Evolutionary conservation across 2,797 vertebrate species (phyloP).

Genomic region (Etheostoma perlongum): DNA sequence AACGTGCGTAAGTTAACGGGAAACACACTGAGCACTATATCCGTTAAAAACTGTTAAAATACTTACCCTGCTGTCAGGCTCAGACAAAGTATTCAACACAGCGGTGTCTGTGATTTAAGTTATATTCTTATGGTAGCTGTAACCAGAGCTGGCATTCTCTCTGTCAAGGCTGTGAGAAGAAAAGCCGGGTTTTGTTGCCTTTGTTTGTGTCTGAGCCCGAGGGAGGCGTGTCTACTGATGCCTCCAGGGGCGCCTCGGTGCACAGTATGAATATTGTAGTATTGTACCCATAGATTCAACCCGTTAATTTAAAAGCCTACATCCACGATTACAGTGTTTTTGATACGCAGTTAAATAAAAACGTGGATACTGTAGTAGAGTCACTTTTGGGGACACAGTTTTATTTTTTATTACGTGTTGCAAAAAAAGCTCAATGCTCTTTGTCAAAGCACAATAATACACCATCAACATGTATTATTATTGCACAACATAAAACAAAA

Average conservation of each 20-base stretch:
- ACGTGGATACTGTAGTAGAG: not conserved
- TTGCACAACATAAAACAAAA: not conserved
- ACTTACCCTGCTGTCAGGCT: constrained; percentile 51
- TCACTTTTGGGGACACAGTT: not conserved
- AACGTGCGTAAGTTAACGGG: not conserved
- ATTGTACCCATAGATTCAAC: not conserved
- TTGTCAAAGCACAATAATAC: not conserved
- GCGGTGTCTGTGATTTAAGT: not conserved
- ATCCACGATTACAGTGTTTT: not conserved
- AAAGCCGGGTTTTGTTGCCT: constrained; percentile 15
- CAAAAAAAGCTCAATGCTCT: not conserved
- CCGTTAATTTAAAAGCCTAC: too few species aligned
- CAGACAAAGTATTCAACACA: not conserved
- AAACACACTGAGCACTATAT: not conserved
- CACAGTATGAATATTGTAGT: not conserved
- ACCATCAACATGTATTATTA: not conserved
- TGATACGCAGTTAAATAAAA: not conserved
- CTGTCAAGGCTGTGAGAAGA: not conserved
- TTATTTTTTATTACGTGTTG: too few species aligned
- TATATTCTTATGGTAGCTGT: not conserved
- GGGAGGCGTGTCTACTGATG: constrained; percentile 61
- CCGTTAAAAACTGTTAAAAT: not conserved
- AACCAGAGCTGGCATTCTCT: not conserved
- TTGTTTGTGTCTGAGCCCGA: constrained; percentile 36
- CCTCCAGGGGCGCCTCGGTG: constrained; percentile 58